phyloP scores from a whole-genome alignment of 2,888 invertebrate genomes.

The Spilarctia lutea region DNA sequence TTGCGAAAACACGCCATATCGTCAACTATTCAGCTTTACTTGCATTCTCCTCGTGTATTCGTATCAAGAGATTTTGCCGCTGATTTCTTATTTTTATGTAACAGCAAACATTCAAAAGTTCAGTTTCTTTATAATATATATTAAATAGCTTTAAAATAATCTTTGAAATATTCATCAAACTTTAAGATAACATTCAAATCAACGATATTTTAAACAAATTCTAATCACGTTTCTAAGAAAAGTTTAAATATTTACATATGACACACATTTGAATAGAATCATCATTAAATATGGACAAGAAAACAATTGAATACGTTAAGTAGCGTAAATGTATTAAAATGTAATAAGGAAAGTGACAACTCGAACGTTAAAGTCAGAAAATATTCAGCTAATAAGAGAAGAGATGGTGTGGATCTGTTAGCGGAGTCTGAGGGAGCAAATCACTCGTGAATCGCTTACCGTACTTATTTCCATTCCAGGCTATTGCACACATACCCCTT shows the following conservation, averaged over 20 bases:
- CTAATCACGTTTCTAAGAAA: no score
- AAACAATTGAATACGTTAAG: not conserved
- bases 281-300: not conserved
- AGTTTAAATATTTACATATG: not conserved
- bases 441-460: conserved; percentile 64
- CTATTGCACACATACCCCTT: conserved; percentile 60
- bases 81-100: conserved; percentile 35
- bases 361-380: conserved; percentile 35
- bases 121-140: not conserved
- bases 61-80: conserved; percentile 39
- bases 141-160: not conserved
- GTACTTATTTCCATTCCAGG: conserved; percentile 63
- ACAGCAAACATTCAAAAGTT: conserved; percentile 15
- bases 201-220: not conserved
- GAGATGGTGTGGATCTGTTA: conserved; percentile 32
- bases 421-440: conserved; percentile 50
- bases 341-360: conserved; percentile 7
- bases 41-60: conserved; percentile 44
- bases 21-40: conserved; percentile 48
- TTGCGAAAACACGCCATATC: conserved; percentile 55
- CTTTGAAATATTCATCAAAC: not conserved
- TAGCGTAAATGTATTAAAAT: not conserved
- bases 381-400: conserved; percentile 45
- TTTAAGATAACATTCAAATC: not conserved
- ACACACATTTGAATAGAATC: not conserved